Conservation (phyloP, 92 coral and sea anemone genomes). For the Blastomussa wellsi region DNA sequence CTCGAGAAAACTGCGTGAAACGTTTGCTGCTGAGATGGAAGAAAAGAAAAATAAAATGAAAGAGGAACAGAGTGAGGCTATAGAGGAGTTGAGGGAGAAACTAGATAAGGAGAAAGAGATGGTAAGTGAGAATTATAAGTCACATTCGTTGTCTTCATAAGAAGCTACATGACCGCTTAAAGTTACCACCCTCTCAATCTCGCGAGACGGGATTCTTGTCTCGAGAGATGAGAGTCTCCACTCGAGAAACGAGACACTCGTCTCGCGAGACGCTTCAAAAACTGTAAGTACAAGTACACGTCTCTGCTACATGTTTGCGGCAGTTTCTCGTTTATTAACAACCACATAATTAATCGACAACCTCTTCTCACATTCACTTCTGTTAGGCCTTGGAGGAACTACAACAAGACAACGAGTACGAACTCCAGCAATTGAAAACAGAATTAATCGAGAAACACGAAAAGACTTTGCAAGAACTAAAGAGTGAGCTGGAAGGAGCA, state of each 20-base stretch:
- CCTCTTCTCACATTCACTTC: no score
- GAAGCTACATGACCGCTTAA: no score
- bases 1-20: conserved; percentile 65
- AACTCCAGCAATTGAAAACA: conserved; percentile 87
- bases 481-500: conserved; percentile 65
- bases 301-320: no score
- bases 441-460: conserved; percentile 93
- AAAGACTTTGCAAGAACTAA: conserved; percentile 80
- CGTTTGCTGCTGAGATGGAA: conserved; percentile 69
- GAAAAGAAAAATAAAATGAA: conserved; percentile 70
- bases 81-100: conserved; percentile 78
- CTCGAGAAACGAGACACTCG: no score
- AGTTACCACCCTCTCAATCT: no score
- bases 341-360: no score
- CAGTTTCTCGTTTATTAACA: no score
- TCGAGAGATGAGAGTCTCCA: no score
- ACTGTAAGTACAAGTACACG: no score
- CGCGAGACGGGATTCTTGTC: no score
- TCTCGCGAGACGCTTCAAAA: no score
- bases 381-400: conserved; percentile 81
- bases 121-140: conserved; percentile 34
- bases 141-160: no score
- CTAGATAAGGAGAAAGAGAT: conserved; percentile 83
- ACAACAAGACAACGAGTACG: conserved; percentile 89
- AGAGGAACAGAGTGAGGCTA: conserved; percentile 58